These are phyloP conservation scores for Clitarchus hookeri DNA, from an alignment of 2,888 invertebrate species.

Conservation along the genomic window DNA sequence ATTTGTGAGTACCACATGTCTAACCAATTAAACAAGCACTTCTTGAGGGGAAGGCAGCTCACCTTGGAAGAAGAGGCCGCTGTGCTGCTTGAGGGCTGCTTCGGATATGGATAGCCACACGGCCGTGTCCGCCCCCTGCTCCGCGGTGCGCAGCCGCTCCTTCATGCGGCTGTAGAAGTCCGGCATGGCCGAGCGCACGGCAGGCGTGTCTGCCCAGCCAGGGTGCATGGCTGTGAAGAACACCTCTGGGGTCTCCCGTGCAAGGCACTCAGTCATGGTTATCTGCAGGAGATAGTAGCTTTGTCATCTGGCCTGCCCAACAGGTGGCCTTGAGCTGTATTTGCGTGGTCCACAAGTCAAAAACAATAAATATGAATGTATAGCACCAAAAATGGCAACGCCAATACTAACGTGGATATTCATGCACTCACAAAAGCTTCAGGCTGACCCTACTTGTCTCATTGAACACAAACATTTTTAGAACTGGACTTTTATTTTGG, in stretches of 20 bases:
- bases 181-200: constrained; percentile 50
- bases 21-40: too few species aligned
- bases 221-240: constrained; percentile 58
- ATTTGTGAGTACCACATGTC: too few species aligned
- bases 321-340: too few species aligned
- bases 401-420: too few species aligned
- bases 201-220: constrained; percentile 59
- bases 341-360: too few species aligned
- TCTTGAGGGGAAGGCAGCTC: constrained; percentile 26
- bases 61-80: constrained; percentile 55
- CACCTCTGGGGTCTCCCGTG: constrained; percentile 52
- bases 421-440: too few species aligned
- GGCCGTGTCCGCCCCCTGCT: constrained; percentile 56
- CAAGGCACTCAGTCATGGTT: constrained; percentile 55
- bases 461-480: too few species aligned
- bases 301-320: background rate
- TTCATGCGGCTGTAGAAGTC: constrained; percentile 56
- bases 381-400: too few species aligned
- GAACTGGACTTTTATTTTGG: too few species aligned
- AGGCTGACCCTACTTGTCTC: too few species aligned
- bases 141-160: constrained; percentile 52
- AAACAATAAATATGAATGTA: too few species aligned
- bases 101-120: constrained; percentile 55
- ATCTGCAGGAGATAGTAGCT: constrained; percentile 42
- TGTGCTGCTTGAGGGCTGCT: constrained; percentile 48